Evolutionary conservation across 2,888 invertebrate species (phyloP).

Genomic region (Synanthedon tipuliformis): DNA sequence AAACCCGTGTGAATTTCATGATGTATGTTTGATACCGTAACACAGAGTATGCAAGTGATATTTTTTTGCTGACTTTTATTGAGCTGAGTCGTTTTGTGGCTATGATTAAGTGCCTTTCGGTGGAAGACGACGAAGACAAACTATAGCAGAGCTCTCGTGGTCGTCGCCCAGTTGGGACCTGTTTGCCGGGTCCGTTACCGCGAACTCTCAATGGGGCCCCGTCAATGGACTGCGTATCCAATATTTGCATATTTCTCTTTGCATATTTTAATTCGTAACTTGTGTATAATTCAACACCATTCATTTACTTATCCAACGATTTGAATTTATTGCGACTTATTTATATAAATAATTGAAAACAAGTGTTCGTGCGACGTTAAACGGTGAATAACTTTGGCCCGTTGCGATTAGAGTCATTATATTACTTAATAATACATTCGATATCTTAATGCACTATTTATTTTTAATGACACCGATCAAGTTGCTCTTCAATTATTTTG

Average conservation of each 20-base stretch:
- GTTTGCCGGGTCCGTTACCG: slow-evolving; percentile 15
- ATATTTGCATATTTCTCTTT: slow-evolving; percentile 38
- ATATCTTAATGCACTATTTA: too few relatives aligned
- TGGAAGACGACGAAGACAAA: slow-evolving; percentile 6
- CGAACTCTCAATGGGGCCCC: slow-evolving; percentile 31
- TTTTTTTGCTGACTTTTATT: too few relatives aligned
- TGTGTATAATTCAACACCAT: slow-evolving; percentile 16
- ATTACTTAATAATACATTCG: too few relatives aligned
- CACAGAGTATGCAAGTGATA: too few relatives aligned
- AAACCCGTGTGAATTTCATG: not conserved
- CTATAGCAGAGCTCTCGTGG: slow-evolving; percentile 19
- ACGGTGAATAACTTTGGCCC: not conserved
- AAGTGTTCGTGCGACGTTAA: not conserved
- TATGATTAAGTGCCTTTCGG: slow-evolving; percentile 16
- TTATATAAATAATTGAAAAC: not conserved
- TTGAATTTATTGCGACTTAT: not conserved
- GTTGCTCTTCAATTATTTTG: not conserved
- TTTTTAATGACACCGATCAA: not conserved
- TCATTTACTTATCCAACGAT: slow-evolving; percentile 10
- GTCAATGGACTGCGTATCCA: slow-evolving; percentile 28
- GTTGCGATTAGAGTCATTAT: too few relatives aligned
- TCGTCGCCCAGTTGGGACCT: slow-evolving; percentile 8
- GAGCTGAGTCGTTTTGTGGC: too few relatives aligned
- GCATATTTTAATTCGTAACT: slow-evolving; percentile 20
- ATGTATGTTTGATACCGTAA: not conserved